phyloP scores from a whole-genome alignment of 2,797 vertebrate genomes.

The Zonotrichia albicollis region DNA sequence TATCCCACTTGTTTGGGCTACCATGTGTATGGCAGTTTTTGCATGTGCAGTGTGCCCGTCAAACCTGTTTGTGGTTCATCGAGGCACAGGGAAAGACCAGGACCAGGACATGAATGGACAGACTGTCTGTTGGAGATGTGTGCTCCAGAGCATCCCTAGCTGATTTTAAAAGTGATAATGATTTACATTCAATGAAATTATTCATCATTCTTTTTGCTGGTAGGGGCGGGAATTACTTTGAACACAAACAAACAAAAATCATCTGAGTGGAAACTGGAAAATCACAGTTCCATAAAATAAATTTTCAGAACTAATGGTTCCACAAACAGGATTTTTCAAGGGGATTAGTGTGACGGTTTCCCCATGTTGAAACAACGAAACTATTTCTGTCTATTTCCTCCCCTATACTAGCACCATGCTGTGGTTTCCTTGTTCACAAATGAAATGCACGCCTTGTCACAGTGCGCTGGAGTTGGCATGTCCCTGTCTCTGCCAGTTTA shows the following conservation, averaged over 20 bases:
- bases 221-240: background rate
- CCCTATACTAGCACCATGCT: background rate
- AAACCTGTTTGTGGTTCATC: background rate
- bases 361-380: background rate
- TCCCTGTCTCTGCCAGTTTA: background rate
- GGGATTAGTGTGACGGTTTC: background rate
- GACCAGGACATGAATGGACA: background rate
- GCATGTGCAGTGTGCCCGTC: background rate
- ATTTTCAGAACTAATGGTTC: background rate
- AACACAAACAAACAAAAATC: background rate
- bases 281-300: background rate
- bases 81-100: background rate
- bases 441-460: background rate
- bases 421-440: background rate
- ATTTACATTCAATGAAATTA: background rate
- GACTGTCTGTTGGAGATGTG: background rate
- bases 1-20: background rate
- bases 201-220: background rate
- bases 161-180: background rate
- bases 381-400: background rate
- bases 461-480: background rate
- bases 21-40: background rate
- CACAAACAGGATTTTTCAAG: background rate
- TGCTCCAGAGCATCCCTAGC: background rate
- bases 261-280: background rate